Percentiles rank a stretch among this genome's conserved stretches.
phyloP scores from a whole-genome alignment of 2,113 vertebrate species.

The Oceanites oceanicus region DNA sequence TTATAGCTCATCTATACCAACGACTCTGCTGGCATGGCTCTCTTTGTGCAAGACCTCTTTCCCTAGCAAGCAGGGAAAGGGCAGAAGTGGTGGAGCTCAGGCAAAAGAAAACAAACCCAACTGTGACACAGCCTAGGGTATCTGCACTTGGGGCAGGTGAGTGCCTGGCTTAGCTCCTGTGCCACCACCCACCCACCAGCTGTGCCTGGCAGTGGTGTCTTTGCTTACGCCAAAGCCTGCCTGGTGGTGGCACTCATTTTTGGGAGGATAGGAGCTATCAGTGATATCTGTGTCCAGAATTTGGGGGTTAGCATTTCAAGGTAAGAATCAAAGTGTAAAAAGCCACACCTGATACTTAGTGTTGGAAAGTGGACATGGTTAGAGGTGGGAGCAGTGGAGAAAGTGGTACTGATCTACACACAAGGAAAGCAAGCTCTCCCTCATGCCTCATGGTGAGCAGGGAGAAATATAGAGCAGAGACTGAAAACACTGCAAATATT shows the following conservation, averaged over 20 bases:
- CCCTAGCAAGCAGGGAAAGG: neutral
- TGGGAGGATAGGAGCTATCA: neutral
- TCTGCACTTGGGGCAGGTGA: rapidly evolving
- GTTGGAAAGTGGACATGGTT: neutral
- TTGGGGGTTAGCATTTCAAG: rapidly evolving
- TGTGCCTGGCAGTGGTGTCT: neutral
- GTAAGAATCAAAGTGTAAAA: neutral
- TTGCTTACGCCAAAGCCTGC: neutral
- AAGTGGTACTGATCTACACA: rapidly evolving
- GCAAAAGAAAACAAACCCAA: neutral
- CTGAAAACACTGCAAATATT: slow-evolving; percentile 36
- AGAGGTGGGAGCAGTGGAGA: neutral
- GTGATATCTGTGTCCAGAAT: neutral
- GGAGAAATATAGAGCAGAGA: neutral
- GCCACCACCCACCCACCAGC: neutral
- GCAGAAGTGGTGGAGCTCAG: neutral
- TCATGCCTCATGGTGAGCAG: neutral
- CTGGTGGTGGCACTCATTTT: neutral
- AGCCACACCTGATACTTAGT: neutral
- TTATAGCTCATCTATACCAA: neutral
- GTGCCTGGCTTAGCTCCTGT: neutral
- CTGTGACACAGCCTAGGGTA: rapidly evolving
- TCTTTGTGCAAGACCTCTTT: neutral
- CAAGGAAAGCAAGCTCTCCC: neutral
- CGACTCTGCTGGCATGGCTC: neutral